A percentile compares a stretch with the other conserved stretches of the same genome.
phyloP scores from a whole-genome alignment of 2,888 invertebrate species.

The Lasioglossum zephyrum region DNA sequence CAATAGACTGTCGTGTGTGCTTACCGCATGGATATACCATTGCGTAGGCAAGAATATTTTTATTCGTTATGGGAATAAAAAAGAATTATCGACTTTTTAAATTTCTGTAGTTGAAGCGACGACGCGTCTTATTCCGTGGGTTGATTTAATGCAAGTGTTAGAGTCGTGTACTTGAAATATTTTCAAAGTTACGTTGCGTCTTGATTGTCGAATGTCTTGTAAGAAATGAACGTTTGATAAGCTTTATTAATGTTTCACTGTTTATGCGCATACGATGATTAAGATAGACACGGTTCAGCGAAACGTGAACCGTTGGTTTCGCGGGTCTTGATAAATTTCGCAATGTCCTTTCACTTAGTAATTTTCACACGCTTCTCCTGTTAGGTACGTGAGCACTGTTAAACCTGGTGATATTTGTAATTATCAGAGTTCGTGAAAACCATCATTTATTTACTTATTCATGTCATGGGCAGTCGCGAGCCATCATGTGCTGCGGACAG shows the following conservation, averaged over 20 bases:
- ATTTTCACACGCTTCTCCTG: constrained; percentile 58
- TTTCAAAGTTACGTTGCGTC: neutral
- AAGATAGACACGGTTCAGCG: constrained; percentile 33
- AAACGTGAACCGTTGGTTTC: constrained; percentile 41
- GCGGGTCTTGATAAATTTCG: constrained; percentile 52
- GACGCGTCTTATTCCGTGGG: neutral
- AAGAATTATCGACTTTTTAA: neutral
- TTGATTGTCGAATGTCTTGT: neutral
- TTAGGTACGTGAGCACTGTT: neutral
- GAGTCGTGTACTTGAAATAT: neutral
- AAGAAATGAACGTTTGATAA: constrained; percentile 5
- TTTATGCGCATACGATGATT: constrained; percentile 29
- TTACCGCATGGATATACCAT: neutral
- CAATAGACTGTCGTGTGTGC: neutral
- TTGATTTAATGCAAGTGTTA: neutral
- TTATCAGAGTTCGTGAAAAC: constrained; percentile 39
- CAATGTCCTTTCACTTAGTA: constrained; percentile 46
- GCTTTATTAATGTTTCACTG: constrained; percentile 12
- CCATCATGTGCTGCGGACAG: too few species aligned
- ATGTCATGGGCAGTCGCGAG: neutral
- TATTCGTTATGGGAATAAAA: neutral
- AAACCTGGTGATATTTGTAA: constrained; percentile 28
- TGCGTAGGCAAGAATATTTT: neutral
- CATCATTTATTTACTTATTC: constrained; percentile 13
- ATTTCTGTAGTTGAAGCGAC: neutral